A percentile compares a stretch with the other conserved stretches of the same genome.
These are phyloP conservation scores for Eulemur albifrons DNA, from an alignment of 2,797 vertebrate species.

Conservation along the genomic window DNA sequence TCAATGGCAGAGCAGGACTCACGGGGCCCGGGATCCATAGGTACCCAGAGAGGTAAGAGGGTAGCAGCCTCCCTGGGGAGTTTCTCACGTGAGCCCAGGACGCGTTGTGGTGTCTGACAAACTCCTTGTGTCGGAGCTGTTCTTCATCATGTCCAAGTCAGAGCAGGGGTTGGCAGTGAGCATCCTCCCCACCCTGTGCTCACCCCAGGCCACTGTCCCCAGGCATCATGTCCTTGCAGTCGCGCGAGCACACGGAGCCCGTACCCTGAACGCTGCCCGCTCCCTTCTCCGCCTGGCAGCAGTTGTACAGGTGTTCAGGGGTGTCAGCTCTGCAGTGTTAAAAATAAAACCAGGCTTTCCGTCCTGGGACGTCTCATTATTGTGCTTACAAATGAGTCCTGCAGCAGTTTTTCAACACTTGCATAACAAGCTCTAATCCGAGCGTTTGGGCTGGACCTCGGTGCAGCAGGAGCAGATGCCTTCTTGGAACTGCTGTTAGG, in stretches of 20 bases:
- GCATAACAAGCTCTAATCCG: neutral
- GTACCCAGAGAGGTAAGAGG: neutral
- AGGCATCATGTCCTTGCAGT: neutral
- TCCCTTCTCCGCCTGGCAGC: neutral
- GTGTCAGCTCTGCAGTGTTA: neutral
- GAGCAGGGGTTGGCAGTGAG: neutral
- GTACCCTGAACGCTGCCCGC: rapidly evolving
- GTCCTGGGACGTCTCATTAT: neutral
- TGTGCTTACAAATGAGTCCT: neutral
- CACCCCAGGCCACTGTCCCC: neutral
- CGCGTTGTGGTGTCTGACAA: rapidly evolving
- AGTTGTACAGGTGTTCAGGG: neutral
- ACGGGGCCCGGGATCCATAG: neutral
- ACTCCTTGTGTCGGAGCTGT: neutral
- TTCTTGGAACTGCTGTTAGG: neutral
- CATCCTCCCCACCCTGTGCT: neutral
- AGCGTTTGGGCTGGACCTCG: neutral
- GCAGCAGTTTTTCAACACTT: neutral
- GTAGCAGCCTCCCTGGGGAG: neutral
- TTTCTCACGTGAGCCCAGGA: neutral
- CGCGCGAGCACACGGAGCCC: rapidly evolving
- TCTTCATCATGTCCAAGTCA: neutral
- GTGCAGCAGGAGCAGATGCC: neutral
- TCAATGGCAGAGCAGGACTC: neutral
- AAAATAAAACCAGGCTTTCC: neutral